phyloP scores from a whole-genome alignment of 2,113 vertebrate species.

The Neodon shergylaensis region DNA sequence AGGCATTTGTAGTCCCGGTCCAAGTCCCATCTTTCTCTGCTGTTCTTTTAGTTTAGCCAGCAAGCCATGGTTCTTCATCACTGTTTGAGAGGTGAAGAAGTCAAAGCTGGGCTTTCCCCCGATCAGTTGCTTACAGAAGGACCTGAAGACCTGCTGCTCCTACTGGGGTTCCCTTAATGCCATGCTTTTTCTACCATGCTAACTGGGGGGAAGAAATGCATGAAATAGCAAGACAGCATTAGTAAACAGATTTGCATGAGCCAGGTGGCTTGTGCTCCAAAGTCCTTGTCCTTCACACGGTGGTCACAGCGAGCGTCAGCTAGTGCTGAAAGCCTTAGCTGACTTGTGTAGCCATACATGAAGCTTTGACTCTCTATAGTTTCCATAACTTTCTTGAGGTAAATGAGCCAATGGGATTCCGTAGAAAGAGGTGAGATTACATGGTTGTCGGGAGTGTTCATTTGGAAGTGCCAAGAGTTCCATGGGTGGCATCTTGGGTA shows the following conservation, averaged over 20 bases:
- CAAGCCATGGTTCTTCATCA: background rate
- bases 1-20: background rate
- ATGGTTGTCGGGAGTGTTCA: background rate
- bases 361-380: background rate
- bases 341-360: background rate
- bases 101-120: background rate
- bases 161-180: no score
- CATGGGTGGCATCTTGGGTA: background rate
- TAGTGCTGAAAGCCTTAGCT: rapidly evolving
- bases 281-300: background rate
- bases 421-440: background rate
- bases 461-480: background rate
- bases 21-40: background rate
- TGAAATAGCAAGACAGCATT: rapidly evolving
- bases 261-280: background rate
- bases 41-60: background rate
- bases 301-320: rapidly evolving
- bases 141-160: background rate
- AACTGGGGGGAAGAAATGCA: background rate
- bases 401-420: background rate
- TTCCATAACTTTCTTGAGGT: background rate
- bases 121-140: background rate
- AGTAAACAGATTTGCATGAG: rapidly evolving
- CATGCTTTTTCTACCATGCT: background rate
- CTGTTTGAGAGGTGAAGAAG: background rate